A percentile compares a stretch with the other conserved stretches of the same genome.
Evolutionary conservation across 2,888 invertebrate species (phyloP).

Genomic region (Ligdia adustata): DNA sequence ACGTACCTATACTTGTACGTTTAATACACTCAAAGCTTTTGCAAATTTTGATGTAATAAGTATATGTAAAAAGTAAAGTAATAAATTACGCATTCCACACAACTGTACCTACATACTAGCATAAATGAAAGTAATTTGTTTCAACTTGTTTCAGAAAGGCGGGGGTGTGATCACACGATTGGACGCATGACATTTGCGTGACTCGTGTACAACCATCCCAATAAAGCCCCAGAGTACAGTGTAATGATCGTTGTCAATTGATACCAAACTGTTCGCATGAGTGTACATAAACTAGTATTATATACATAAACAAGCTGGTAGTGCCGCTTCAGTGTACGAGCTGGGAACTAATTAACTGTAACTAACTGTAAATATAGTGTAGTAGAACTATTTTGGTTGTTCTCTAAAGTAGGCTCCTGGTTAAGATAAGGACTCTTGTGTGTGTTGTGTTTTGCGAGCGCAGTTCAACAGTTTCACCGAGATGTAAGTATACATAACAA

Average conservation of each 20-base stretch:
- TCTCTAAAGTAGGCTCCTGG: conserved; percentile 21
- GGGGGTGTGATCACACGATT: conserved; percentile 42
- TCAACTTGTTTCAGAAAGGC: conserved; percentile 51
- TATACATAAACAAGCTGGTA: not conserved
- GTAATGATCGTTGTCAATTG: conserved; percentile 54
- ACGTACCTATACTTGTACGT: too few relatives aligned
- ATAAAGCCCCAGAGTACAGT: conserved; percentile 38
- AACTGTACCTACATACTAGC: not conserved
- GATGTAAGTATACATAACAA: conserved; percentile 15
- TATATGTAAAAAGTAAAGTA: too few relatives aligned
- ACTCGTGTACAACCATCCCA: conserved; percentile 46
- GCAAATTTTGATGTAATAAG: too few relatives aligned
- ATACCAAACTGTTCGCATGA: conserved; percentile 9
- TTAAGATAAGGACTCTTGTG: conserved; percentile 21
- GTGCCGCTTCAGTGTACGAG: conserved; percentile 10
- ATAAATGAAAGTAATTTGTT: conserved; percentile 31
- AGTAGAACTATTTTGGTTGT: conserved; percentile 15
- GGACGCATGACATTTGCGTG: conserved; percentile 64
- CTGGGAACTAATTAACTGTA: conserved; percentile 10
- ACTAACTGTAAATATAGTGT: conserved; percentile 12
- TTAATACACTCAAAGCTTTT: too few relatives aligned
- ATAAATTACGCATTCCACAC: too few relatives aligned
- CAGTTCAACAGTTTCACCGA: conserved; percentile 12
- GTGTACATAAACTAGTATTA: not conserved
- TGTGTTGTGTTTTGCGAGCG: conserved; percentile 22